phyloP scores from a whole-genome alignment of 2,888 invertebrate species.

The Cinara cedri region DNA sequence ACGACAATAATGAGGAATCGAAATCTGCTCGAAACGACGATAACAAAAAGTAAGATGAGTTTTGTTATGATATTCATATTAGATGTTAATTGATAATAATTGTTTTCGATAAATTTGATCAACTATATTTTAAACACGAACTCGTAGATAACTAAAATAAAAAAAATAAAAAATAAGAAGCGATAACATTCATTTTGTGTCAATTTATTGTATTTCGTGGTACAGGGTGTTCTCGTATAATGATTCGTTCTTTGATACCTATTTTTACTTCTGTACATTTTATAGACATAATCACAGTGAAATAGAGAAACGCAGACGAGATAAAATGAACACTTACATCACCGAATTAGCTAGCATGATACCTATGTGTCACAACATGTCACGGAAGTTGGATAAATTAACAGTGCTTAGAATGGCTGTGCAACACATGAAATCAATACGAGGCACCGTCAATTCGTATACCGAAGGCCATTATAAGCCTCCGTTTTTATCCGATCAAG shows the following conservation, averaged over 20 bases:
- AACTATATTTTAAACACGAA: not conserved
- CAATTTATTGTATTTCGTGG: not conserved
- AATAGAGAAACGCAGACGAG: conserved; percentile 90
- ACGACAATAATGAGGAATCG: conserved; percentile 72
- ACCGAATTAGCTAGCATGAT: conserved; percentile 84
- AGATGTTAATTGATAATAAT: too few species aligned
- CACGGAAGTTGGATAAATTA: conserved; percentile 89
- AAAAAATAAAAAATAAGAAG: too few species aligned
- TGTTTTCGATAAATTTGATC: not conserved
- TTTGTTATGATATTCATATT: too few species aligned
- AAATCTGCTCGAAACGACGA: conserved; percentile 73
- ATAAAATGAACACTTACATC: conserved; percentile 97
- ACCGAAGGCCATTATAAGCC: conserved; percentile 80
- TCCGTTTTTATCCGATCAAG: conserved; percentile 82
- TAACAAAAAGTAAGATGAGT: conserved; percentile 70
- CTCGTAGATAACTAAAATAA: not conserved
- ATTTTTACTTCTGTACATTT: conserved; percentile 51
- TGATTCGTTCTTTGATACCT: too few species aligned
- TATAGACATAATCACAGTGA: conserved; percentile 94
- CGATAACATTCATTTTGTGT: too few species aligned
- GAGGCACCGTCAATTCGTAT: conserved; percentile 75
- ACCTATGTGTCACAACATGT: conserved; percentile 93
- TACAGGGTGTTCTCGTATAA: too few species aligned
- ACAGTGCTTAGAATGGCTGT: conserved; percentile 90
- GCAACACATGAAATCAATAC: conserved; percentile 78